A percentile compares a stretch with the other conserved stretches of the same genome.
phyloP scores from a whole-genome alignment of 64 coral and sea anemone species.

The Montipora sp. region DNA sequence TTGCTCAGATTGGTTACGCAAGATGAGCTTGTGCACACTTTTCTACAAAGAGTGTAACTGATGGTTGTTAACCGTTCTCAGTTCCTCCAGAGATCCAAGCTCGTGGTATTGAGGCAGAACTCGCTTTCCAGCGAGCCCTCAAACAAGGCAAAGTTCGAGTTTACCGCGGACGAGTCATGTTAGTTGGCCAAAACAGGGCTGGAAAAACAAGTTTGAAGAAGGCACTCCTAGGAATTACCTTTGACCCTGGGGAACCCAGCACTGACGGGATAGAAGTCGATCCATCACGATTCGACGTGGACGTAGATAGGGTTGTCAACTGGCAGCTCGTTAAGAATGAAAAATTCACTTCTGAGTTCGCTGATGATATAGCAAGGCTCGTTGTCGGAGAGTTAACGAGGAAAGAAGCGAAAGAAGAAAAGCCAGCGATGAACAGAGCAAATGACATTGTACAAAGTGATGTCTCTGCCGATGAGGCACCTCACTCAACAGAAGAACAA shows the following conservation, averaged over 20 bases:
- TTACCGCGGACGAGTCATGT: conserved; percentile 33
- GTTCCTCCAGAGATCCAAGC: conserved; percentile 55
- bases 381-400: conserved; percentile 1
- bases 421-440: background rate
- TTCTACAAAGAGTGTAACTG: too few species aligned
- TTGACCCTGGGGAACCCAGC: conserved; percentile 52
- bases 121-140: conserved; percentile 24
- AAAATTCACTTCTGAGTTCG: conserved; percentile 38
- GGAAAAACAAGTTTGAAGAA: conserved; percentile 78
- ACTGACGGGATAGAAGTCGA: conserved; percentile 71
- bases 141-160: conserved; percentile 41
- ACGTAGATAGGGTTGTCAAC: conserved; percentile 31
- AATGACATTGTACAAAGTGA: background rate
- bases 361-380: conserved; percentile 53
- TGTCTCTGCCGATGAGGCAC: background rate
- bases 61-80: background rate
- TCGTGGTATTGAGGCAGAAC: conserved; percentile 30
- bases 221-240: conserved; percentile 50
- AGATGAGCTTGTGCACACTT: too few species aligned
- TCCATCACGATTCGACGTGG: conserved; percentile 54
- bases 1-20: too few species aligned
- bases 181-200: conserved; percentile 64
- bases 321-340: conserved; percentile 48
- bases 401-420: conserved; percentile 11
- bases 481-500: background rate